A percentile compares a stretch with the other conserved stretches of the same genome.
phyloP scores from a whole-genome alignment of 1,140 invertebrate genomes.

The Acromyrmex heyeri region DNA sequence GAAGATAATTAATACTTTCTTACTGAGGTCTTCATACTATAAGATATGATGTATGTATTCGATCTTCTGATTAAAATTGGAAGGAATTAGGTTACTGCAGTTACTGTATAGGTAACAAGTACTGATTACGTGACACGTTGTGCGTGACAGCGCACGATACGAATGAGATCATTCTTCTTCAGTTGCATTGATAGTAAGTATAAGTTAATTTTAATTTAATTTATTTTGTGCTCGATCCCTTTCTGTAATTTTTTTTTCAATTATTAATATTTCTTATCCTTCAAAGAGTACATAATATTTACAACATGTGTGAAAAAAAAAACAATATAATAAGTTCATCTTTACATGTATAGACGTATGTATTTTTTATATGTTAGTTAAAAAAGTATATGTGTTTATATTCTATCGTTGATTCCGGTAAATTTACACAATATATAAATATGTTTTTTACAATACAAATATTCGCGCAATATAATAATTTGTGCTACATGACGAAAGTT shows the following conservation, averaged over 20 bases:
- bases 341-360: background rate
- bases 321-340: background rate
- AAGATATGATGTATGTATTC: background rate
- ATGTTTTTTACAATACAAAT: too few species aligned
- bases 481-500: background rate
- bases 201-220: background rate
- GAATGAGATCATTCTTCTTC: slow-evolving; percentile 32
- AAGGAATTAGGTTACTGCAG: slow-evolving; percentile 15
- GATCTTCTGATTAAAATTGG: background rate
- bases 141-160: background rate
- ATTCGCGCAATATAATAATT: too few species aligned
- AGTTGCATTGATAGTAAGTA: background rate
- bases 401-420: background rate
- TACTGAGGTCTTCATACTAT: too few species aligned
- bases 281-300: background rate
- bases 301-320: background rate
- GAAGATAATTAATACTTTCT: background rate
- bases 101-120: background rate
- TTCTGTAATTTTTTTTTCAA: background rate
- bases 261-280: background rate
- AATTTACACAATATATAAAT: background rate
- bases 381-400: background rate
- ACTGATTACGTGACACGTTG: slow-evolving; percentile 29
- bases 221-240: background rate
- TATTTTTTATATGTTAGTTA: background rate